These are phyloP conservation scores for Intellagama lesueurii DNA, from an alignment of 2,797 vertebrate genomes.

Conservation along the genomic window DNA sequence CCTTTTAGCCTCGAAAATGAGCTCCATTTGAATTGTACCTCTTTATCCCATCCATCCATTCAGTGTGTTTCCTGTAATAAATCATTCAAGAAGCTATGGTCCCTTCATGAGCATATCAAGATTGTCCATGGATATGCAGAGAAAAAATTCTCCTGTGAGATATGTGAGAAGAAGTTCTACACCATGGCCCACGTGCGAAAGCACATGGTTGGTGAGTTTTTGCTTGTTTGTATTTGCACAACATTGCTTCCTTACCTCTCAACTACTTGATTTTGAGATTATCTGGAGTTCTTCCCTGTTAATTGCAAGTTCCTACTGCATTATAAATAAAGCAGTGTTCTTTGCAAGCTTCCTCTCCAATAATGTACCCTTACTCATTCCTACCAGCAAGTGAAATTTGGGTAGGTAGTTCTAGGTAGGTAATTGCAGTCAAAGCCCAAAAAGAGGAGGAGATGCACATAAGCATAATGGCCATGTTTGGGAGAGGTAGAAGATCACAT, in stretches of 20 bases:
- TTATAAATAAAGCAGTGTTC: not conserved
- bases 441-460: not conserved
- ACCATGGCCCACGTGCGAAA: slow-evolving; percentile 98
- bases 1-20: not conserved
- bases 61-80: slow-evolving; percentile 98
- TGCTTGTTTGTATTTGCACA: not conserved
- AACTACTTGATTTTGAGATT: not conserved
- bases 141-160: slow-evolving; percentile 98
- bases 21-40: slow-evolving; percentile 55
- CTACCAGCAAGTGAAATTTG: not conserved
- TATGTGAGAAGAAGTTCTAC: slow-evolving; percentile 99
- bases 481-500: not conserved
- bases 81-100: slow-evolving; percentile 99
- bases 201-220: slow-evolving; percentile 96
- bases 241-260: not conserved
- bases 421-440: not conserved
- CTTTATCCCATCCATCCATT: slow-evolving; percentile 66
- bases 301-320: not conserved
- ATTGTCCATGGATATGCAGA: slow-evolving; percentile 97
- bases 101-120: slow-evolving; percentile 98
- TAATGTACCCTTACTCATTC: not conserved
- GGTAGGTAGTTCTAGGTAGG: not conserved
- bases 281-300: not conserved
- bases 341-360: not conserved
- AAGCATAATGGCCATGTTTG: not conserved